Evolutionary conservation across 2,113 vertebrate species (phyloP).

Genomic region (Alectura lathami): DNA sequence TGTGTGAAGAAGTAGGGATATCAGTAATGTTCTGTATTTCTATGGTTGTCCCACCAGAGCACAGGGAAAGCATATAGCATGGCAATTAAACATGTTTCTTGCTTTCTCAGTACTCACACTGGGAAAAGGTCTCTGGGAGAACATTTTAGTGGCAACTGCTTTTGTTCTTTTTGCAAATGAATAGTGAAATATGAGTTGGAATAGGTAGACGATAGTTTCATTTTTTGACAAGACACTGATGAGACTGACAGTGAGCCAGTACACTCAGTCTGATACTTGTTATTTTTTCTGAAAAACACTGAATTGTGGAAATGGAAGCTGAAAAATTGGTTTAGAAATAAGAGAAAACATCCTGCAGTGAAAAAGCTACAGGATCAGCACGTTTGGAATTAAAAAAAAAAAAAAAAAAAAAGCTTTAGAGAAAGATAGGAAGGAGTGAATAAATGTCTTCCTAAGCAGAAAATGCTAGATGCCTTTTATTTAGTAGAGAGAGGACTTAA

Average conservation of each 20-base stretch:
- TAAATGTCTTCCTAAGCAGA: neutral
- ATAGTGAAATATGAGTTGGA: neutral
- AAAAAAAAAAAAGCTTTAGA: no score
- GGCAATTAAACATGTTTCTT: neutral
- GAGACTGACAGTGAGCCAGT: neutral
- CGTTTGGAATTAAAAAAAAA: neutral
- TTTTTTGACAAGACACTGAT: neutral
- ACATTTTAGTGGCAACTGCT: neutral
- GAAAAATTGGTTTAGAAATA: neutral
- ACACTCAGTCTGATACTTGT: neutral
- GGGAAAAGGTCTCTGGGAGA: neutral
- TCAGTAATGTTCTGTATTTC: neutral
- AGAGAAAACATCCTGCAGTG: neutral
- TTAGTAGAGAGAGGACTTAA: neutral
- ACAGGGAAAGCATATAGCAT: neutral
- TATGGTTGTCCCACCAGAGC: neutral
- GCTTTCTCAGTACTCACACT: neutral
- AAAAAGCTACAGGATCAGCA: conserved; percentile 1
- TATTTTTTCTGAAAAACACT: neutral
- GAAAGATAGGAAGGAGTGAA: neutral
- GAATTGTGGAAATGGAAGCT: neutral
- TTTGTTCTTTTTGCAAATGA: neutral
- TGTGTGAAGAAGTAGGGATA: neutral
- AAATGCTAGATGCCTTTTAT: neutral
- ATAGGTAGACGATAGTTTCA: neutral